phyloP scores from a whole-genome alignment of 2,888 invertebrate species.

The Lucinisca nassula region DNA sequence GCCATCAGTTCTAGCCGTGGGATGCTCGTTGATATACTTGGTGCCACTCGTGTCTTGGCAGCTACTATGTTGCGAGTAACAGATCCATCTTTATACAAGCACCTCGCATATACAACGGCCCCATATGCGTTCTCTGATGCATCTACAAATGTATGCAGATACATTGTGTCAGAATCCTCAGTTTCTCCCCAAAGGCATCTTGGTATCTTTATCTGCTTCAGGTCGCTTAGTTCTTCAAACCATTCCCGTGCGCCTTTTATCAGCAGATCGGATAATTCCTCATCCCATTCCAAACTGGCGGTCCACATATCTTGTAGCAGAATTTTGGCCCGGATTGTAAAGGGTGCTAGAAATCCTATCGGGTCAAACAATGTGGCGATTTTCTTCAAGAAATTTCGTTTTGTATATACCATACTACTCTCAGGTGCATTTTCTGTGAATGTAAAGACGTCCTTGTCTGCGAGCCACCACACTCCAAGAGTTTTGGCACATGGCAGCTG shows the following conservation, averaged over 20 bases:
- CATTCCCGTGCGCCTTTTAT: conserved; percentile 35
- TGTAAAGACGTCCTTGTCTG: not conserved
- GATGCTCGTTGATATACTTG: conserved; percentile 43
- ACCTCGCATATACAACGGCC: conserved; percentile 34
- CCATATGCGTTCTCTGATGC: conserved; percentile 48
- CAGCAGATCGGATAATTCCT: conserved; percentile 46
- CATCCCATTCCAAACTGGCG: conserved; percentile 76
- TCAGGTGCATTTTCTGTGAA: conserved; percentile 10
- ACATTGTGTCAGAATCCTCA: not conserved
- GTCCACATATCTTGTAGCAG: conserved; percentile 79
- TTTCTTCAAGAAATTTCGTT: conserved; percentile 70
- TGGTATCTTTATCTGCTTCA: conserved; percentile 31
- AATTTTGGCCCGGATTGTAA: conserved; percentile 73
- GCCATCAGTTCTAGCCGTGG: conserved; percentile 57
- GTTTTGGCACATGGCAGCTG: conserved; percentile 15
- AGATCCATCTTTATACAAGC: not conserved
- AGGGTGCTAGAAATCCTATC: conserved; percentile 76
- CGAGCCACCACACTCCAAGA: conserved; percentile 25
- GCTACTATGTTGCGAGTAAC: conserved; percentile 18
- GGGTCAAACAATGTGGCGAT: conserved; percentile 82
- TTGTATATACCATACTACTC: conserved; percentile 60
- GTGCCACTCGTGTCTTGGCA: conserved; percentile 54
- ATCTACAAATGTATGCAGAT: conserved; percentile 52
- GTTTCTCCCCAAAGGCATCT: conserved; percentile 38
- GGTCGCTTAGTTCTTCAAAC: conserved; percentile 52